Evolutionary conservation across 2,888 invertebrate species (phyloP).

Genomic region (Pegoplata infirma): DNA sequence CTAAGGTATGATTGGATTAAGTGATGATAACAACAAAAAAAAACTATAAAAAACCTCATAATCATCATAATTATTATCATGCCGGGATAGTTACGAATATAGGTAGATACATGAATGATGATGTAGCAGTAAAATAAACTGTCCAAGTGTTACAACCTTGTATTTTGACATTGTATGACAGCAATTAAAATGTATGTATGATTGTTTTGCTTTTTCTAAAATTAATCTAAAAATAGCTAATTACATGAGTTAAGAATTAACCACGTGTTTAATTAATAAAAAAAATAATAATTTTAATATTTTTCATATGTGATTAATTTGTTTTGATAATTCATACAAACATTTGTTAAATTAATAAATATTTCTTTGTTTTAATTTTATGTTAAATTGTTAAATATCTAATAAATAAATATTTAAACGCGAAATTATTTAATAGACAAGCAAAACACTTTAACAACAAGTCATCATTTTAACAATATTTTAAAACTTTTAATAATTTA

Average conservation of each 20-base stretch:
- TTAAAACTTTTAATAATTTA: neutral
- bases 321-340: neutral
- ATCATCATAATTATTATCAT: too few relatives aligned
- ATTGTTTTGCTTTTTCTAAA: neutral
- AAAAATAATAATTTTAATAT: neutral
- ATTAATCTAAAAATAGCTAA: neutral
- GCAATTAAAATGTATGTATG: constrained; percentile 2
- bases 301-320: neutral
- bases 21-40: neutral
- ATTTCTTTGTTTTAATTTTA: neutral
- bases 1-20: constrained; percentile 5
- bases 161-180: constrained; percentile 51
- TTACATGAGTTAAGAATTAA: constrained; percentile 30
- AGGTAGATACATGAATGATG: constrained; percentile 17
- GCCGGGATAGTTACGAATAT: too few relatives aligned
- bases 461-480: too few relatives aligned
- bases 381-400: neutral
- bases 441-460: neutral
- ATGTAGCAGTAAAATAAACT: constrained; percentile 14
- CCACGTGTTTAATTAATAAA: constrained; percentile 47
- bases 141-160: constrained; percentile 54
- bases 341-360: neutral
- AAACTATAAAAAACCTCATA: constrained; percentile 19
- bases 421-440: neutral
- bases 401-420: neutral